phyloP scores from a whole-genome alignment of 2,113 vertebrate species.

The Thamnophis sirtalis region DNA sequence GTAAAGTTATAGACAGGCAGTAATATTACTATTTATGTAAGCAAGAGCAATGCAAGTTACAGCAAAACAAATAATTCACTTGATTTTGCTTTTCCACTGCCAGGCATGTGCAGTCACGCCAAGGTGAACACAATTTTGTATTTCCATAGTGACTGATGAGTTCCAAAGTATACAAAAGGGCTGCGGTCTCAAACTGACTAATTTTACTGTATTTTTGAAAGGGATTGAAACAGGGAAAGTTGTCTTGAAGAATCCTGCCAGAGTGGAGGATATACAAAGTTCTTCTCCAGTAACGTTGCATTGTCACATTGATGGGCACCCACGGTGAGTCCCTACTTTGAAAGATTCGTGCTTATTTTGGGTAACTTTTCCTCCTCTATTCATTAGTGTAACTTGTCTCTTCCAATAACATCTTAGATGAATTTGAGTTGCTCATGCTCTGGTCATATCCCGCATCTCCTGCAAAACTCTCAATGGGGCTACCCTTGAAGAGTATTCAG shows the following conservation, averaged over 20 bases:
- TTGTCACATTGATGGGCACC: constrained; percentile 93
- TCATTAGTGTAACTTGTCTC: constrained; percentile 35
- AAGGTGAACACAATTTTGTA: neutral
- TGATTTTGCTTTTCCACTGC: neutral
- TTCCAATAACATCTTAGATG: constrained; percentile 41
- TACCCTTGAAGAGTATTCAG: neutral
- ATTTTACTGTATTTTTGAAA: constrained; percentile 41
- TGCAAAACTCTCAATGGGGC: neutral
- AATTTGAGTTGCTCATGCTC: neutral
- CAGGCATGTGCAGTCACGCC: too few relatives aligned
- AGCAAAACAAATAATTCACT: neutral
- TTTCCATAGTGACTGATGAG: neutral
- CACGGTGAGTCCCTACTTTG: constrained; percentile 70
- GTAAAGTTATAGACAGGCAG: neutral
- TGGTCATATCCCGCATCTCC: neutral
- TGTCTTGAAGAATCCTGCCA: constrained; percentile 82
- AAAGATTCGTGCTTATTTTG: neutral
- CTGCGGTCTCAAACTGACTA: neutral
- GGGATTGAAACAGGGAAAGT: constrained; percentile 91
- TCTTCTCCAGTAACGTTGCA: constrained; percentile 80
- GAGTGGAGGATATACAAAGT: constrained; percentile 82
- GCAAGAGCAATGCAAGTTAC: neutral
- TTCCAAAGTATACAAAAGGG: neutral
- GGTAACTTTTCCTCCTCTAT: neutral
- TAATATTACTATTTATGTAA: neutral